These are phyloP conservation scores for Eucidaris tribuloides DNA, from an alignment of 35 echinoderm and acorn worm genomes.

Conservation along the genomic window DNA sequence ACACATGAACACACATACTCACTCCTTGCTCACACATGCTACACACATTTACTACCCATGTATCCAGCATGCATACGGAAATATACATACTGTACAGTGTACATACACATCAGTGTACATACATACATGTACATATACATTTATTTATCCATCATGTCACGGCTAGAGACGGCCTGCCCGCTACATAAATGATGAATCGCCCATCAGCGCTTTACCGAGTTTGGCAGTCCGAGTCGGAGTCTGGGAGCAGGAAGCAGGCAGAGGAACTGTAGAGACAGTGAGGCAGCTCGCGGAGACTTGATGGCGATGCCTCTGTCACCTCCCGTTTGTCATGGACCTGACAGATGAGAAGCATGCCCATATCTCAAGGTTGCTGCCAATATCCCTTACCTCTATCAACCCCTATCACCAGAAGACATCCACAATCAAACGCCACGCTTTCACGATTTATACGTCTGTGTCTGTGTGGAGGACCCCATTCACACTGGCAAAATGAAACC, in stretches of 20 bases:
- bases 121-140: too few relatives aligned
- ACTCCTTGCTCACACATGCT: too few relatives aligned
- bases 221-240: neutral
- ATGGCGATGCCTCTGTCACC: constrained; percentile 33
- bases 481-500: too few relatives aligned
- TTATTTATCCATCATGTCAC: constrained; percentile 36
- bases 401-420: constrained; percentile 22
- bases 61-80: too few relatives aligned
- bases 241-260: constrained; percentile 20
- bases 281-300: constrained; percentile 25
- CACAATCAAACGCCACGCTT: constrained; percentile 27
- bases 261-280: constrained; percentile 22
- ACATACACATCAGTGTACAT: too few relatives aligned
- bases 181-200: constrained; percentile 32
- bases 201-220: neutral
- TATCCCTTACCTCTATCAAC: constrained; percentile 27
- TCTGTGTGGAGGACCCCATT: too few relatives aligned
- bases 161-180: neutral
- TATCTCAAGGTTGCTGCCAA: constrained; percentile 32
- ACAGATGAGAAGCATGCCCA: constrained; percentile 34
- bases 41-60: too few relatives aligned
- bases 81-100: too few relatives aligned
- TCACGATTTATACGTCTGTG: constrained; percentile 18
- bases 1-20: too few relatives aligned
- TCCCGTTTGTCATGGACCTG: constrained; percentile 27